Percentiles rank a stretch among this genome's conserved stretches.
phyloP scores from a whole-genome alignment of 2,797 vertebrate species.

The Champsocephalus esox region DNA sequence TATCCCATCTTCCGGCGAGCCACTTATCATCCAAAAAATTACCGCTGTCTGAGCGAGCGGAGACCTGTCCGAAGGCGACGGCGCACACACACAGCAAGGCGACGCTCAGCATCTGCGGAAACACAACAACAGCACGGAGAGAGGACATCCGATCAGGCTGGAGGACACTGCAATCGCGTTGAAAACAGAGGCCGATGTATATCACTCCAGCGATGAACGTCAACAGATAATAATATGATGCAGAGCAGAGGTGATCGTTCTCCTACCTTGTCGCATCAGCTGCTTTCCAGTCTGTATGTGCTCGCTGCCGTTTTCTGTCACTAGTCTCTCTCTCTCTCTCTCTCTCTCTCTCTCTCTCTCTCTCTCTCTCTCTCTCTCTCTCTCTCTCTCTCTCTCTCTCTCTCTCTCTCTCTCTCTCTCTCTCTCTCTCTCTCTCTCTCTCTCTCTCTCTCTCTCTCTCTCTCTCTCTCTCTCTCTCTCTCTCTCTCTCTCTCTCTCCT shows the following conservation, averaged over 20 bases:
- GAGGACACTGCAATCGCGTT: conserved; percentile 29
- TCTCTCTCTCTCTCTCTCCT: conserved; percentile 23
- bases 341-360: too few species aligned
- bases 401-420: conserved; percentile 22
- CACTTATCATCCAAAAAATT: conserved; percentile 98
- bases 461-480: conserved; percentile 4
- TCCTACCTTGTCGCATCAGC: conserved; percentile 82
- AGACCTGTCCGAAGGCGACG: conserved; percentile 86
- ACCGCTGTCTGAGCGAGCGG: conserved; percentile 89
- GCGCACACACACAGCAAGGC: conserved; percentile 89
- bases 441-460: conserved; percentile 17
- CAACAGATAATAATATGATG: not conserved
- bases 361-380: too few species aligned
- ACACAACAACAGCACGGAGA: conserved; percentile 70
- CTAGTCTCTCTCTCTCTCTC: conserved; percentile 41
- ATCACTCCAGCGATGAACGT: not conserved
- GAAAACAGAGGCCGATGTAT: conserved; percentile 16
- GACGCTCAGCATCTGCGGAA: conserved; percentile 86
- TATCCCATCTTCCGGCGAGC: conserved; percentile 94
- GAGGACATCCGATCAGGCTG: conserved; percentile 56
- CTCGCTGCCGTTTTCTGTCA: conserved; percentile 75
- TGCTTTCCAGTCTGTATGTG: conserved; percentile 71
- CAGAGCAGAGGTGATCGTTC: conserved; percentile 4
- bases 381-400: too few species aligned
- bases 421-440: conserved; percentile 41